Conservation (phyloP, 2,797 vertebrate species). For the Podarcis lilfordi region DNA sequence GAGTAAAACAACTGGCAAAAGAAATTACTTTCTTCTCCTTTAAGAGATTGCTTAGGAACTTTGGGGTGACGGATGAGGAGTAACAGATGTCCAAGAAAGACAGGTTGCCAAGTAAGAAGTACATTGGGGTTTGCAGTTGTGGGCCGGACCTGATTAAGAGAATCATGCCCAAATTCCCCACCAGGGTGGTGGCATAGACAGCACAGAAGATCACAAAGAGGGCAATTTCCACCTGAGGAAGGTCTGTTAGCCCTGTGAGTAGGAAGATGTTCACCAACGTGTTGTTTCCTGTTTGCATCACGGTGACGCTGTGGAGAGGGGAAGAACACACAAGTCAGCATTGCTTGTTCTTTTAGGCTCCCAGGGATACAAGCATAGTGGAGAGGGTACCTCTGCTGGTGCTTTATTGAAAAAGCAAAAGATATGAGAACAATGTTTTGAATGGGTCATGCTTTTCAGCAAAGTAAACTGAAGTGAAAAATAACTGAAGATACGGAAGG, state of each 20-base stretch:
- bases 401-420: no score
- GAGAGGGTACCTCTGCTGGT: not conserved
- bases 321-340: not conserved
- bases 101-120: constrained; percentile 22
- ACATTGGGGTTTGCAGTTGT: constrained; percentile 15
- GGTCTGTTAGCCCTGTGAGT: constrained; percentile 1
- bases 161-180: constrained; percentile 14
- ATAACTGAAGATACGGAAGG: not conserved
- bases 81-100: constrained; percentile 27
- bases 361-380: not conserved
- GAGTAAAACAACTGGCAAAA: constrained; percentile 3
- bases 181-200: not conserved
- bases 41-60: not conserved
- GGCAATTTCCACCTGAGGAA: not conserved
- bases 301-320: not conserved
- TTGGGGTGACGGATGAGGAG: constrained; percentile 11
- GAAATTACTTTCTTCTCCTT: not conserved
- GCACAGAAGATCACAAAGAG: constrained; percentile 6
- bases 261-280: not conserved
- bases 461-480: not conserved
- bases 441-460: not conserved
- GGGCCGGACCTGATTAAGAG: not conserved
- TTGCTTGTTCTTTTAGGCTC: not conserved
- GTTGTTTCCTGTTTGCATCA: not conserved
- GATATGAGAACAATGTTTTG: no score